Percentiles rank a stretch among this genome's conserved stretches.
Evolutionary conservation across 1,140 invertebrate species (phyloP).

Genomic region (Drosophila azteca): DNA sequence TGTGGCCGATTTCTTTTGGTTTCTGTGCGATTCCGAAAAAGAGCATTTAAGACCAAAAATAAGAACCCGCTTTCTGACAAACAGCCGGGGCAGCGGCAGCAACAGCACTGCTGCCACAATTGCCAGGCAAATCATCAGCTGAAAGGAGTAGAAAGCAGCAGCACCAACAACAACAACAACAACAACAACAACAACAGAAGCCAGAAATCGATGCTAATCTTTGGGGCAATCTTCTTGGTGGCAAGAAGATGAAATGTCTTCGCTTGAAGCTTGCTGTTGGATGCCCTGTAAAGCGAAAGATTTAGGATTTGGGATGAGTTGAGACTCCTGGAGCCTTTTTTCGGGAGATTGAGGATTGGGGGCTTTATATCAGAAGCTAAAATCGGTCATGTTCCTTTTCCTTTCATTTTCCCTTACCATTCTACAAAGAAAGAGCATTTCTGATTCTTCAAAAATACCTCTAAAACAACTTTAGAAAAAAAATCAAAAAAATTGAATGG

Average conservation of each 20-base stretch:
- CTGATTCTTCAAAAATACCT: background rate
- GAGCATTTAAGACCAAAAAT: slow-evolving; percentile 67
- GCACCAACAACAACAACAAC: slow-evolving; percentile 12
- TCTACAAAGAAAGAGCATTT: slow-evolving; percentile 6
- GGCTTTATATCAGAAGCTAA: too few species aligned
- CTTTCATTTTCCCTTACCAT: too few species aligned
- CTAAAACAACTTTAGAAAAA: background rate
- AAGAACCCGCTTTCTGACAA: slow-evolving; percentile 64
- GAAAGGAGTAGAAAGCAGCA: slow-evolving; percentile 11
- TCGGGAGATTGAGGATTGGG: too few species aligned
- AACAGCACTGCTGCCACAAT: slow-evolving; percentile 14
- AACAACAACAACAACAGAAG: slow-evolving; percentile 52
- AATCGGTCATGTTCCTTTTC: too few species aligned
- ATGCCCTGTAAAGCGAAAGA: slow-evolving; percentile 33
- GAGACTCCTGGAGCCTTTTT: too few species aligned
- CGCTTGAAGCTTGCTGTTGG: slow-evolving; percentile 45
- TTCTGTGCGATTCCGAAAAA: slow-evolving; percentile 65
- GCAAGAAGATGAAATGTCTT: slow-evolving; percentile 42
- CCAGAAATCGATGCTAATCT: slow-evolving; percentile 80
- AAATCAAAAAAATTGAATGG: slow-evolving; percentile 53
- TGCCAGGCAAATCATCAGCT: slow-evolving; percentile 31
- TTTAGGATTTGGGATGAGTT: too few species aligned
- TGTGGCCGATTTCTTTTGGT: slow-evolving; percentile 64
- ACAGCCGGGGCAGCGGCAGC: slow-evolving; percentile 41
- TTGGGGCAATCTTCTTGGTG: slow-evolving; percentile 10